Percentiles rank a stretch among this genome's conserved stretches.
These are phyloP conservation scores for Prionace glauca DNA, from an alignment of 2,797 vertebrate species.

Conservation along the genomic window DNA sequence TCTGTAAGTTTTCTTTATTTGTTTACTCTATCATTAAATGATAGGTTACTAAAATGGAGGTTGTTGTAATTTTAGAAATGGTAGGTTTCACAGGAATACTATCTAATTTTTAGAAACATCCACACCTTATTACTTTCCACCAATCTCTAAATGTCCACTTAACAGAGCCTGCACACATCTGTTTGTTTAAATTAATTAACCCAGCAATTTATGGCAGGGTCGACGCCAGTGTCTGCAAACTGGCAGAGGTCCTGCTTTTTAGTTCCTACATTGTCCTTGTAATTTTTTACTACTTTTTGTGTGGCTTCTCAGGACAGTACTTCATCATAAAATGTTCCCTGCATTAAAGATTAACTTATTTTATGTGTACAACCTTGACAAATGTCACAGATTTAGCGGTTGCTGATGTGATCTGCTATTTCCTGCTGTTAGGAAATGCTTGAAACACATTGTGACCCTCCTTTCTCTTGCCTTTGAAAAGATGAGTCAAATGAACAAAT, in stretches of 20 bases:
- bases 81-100: not conserved
- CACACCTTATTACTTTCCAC: not conserved
- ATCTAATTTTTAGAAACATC: not conserved
- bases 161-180: not conserved
- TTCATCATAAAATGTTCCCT: not conserved
- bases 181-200: not conserved
- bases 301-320: not conserved
- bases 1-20: conserved; percentile 64
- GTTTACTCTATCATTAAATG: not conserved
- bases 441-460: not conserved
- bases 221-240: not conserved
- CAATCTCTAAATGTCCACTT: not conserved
- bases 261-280: not conserved
- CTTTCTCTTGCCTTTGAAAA: not conserved
- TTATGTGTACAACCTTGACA: not conserved
- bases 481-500: not conserved
- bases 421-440: not conserved
- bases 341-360: not conserved
- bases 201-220: not conserved
- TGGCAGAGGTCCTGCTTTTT: not conserved
- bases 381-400: not conserved
- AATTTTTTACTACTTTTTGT: not conserved
- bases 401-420: not conserved
- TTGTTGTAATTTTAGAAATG: not conserved
- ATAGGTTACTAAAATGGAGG: not conserved